Evolutionary conservation across 2,888 invertebrate species (phyloP).

Genomic region (Prosapia bicincta): DNA sequence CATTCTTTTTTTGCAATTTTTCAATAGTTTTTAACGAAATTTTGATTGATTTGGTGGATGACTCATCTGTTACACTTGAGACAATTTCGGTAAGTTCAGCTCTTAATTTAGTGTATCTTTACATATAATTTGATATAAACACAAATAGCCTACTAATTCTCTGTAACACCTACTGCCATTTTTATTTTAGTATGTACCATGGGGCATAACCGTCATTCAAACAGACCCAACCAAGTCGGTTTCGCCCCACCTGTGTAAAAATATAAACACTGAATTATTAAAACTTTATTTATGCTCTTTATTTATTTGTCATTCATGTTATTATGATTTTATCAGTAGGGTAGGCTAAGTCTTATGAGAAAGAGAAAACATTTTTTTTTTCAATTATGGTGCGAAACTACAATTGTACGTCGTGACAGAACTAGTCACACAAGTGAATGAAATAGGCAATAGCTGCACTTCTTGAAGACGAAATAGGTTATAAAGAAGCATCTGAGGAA

Average conservation of each 20-base stretch:
- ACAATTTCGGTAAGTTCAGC: background rate
- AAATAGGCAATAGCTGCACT: slow-evolving; percentile 12
- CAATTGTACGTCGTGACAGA: slow-evolving; percentile 13
- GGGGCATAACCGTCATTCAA: too few relatives aligned
- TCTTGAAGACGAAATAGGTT: slow-evolving; percentile 34
- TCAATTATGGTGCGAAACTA: slow-evolving; percentile 25
- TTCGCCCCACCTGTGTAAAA: too few relatives aligned
- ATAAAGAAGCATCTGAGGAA: slow-evolving; percentile 30
- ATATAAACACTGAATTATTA: too few relatives aligned
- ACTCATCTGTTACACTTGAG: background rate
- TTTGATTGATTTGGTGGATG: background rate
- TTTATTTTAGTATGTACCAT: too few relatives aligned
- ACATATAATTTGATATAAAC: background rate
- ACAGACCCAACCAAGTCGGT: too few relatives aligned
- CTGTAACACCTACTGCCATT: too few relatives aligned
- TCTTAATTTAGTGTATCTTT: background rate
- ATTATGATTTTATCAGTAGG: too few relatives aligned
- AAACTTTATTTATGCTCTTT: too few relatives aligned
- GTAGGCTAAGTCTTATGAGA: background rate
- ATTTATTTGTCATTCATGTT: too few relatives aligned
- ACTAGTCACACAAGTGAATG: slow-evolving; percentile 20
- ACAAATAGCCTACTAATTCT: background rate
- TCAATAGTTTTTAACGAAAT: background rate
- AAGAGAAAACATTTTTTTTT: background rate
- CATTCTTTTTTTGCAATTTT: background rate